Evolutionary conservation across 2,797 vertebrate genomes (phyloP).

Genomic region (Lacerta viridis): DNA sequence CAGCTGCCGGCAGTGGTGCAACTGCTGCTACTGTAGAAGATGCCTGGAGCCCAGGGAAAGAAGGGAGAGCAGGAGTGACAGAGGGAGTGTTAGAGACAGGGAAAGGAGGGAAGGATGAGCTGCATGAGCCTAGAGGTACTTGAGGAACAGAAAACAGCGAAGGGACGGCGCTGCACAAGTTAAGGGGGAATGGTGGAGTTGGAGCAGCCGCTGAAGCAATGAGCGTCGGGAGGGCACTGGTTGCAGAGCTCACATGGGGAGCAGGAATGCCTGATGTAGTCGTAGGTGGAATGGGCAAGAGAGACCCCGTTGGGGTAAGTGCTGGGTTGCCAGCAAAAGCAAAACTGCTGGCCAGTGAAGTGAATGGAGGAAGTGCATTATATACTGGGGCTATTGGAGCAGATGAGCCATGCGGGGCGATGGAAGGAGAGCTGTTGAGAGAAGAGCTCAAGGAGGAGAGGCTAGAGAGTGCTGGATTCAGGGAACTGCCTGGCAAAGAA

Average conservation of each 20-base stretch:
- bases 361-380: conserved; percentile 87
- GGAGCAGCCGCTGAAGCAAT: conserved; percentile 81
- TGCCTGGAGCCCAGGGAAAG: conserved; percentile 92
- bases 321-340: conserved; percentile 78
- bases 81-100: conserved; percentile 87
- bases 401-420: conserved; percentile 79
- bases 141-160: conserved; percentile 89
- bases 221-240: conserved; percentile 75
- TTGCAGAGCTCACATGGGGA: conserved; percentile 75
- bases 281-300: conserved; percentile 79
- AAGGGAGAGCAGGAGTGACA: conserved; percentile 90
- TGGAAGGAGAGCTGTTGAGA: conserved; percentile 74
- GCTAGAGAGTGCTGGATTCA: conserved; percentile 84
- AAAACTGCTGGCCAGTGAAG: conserved; percentile 86
- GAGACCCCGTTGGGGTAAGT: conserved; percentile 76
- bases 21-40: conserved; percentile 89
- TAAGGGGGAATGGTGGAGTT: conserved; percentile 86
- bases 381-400: conserved; percentile 84
- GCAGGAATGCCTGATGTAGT: conserved; percentile 66
- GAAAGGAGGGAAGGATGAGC: conserved; percentile 89
- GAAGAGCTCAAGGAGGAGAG: conserved; percentile 83
- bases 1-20: conserved; percentile 89
- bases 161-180: conserved; percentile 86
- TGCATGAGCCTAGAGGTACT: conserved; percentile 84
- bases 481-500: conserved; percentile 88